phyloP scores from a whole-genome alignment of 1,140 invertebrate species.

The Pantala flavescens region DNA sequence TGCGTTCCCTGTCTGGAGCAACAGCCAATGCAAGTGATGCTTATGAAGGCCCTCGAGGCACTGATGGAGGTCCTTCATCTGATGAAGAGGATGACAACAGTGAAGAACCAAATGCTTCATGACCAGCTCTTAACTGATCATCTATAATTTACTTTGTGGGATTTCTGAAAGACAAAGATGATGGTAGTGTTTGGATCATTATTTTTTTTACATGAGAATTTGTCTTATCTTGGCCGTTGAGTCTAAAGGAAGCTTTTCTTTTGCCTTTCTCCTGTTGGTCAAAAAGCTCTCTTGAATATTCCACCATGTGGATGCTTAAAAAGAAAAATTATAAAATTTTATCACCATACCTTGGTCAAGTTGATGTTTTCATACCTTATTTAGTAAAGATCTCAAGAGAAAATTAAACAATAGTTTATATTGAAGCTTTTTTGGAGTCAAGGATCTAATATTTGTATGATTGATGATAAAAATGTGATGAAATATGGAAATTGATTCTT shows the following conservation, averaged over 20 bases:
- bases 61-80: background rate
- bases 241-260: background rate
- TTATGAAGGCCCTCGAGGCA: background rate
- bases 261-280: background rate
- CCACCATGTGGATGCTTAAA: background rate
- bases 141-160: background rate
- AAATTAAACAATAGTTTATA: too few relatives aligned
- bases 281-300: background rate
- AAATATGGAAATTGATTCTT: too few relatives aligned
- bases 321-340: background rate
- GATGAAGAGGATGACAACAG: background rate
- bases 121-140: background rate
- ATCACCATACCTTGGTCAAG: background rate
- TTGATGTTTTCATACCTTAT: background rate
- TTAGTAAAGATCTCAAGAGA: background rate
- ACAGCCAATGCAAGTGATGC: background rate
- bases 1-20: conserved; percentile 50
- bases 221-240: background rate
- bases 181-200: background rate
- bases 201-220: background rate
- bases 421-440: too few relatives aligned
- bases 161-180: background rate
- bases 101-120: background rate
- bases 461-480: too few relatives aligned
- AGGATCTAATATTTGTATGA: too few relatives aligned